Base-by-base conservation (phyloP, 2,113 vertebrate species). In the Amphiprion ocellaris region DNA sequence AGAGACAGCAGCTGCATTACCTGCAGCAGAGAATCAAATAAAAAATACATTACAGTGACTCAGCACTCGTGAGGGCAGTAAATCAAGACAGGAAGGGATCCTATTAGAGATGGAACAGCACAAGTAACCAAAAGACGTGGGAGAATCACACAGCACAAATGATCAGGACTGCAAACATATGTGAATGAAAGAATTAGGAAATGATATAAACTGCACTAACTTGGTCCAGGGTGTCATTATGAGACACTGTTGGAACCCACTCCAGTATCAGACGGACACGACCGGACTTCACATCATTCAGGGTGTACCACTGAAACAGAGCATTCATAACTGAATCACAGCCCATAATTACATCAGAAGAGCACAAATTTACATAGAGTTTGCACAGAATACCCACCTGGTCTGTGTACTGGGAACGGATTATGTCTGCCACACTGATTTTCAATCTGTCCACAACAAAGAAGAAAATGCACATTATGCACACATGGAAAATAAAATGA, bases 201-300 rank as follows among this genome's bases (percentile, higher is more conserved):
- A 55, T 47, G 2, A 80, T 10, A n/a, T 2, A 65, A 53, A 46
- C 0, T 21, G 19, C 1, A 85, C 84, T 79, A 21, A 97, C 97
- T 90, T 96, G 94, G 46, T 97, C 91, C 41, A 98, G 83, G 33
- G 91, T 87, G 19, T 92, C 82, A 39, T 93, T 72, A 24, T 90
- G 89, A 23, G 94, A 92, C 0, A 87, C 81, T 5, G 92, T 91
- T 5, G 87, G 89, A 59, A 98, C 92, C 89, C 95, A 96, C 69
- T 98, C 97, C 79, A 96, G 88, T 63, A 95, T 92, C 70, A 98
- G 89, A 56, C 95, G 96, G 41, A 98, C 91, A 10, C 91, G 90
- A 55, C 97, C 97, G 1, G 96, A 97, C 52, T 96, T 96, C 3
- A 97, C 96, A 0, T 96, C 96, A 62, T 93, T 94, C 63, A 98